Percentiles rank a stretch among this genome's conserved stretches.
Evolutionary conservation across 1,140 invertebrate species (phyloP).

Genomic region (Halotydeus destructor): DNA sequence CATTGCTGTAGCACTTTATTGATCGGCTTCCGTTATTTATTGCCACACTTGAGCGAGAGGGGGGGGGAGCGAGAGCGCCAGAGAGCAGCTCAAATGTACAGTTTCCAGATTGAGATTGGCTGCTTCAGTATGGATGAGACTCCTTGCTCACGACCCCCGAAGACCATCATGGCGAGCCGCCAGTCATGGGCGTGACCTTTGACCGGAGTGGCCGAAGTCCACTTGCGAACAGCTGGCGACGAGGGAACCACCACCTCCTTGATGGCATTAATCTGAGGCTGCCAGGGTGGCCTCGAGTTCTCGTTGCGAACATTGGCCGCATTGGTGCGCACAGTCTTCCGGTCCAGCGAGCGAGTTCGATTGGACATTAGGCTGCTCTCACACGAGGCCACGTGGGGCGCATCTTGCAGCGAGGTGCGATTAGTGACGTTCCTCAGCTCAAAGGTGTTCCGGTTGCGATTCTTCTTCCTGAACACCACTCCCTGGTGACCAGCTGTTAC

Average conservation of each 20-base stretch:
- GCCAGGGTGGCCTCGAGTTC: neutral
- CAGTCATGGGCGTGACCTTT: conserved; percentile 15
- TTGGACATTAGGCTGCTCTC: conserved; percentile 9
- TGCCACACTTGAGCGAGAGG: no score
- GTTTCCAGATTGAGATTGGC: conserved; percentile 20
- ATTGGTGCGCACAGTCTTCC: neutral
- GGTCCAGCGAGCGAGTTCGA: neutral
- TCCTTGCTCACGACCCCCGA: conserved; percentile 18
- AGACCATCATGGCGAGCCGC: conserved; percentile 20
- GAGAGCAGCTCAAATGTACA: conserved; percentile 19
- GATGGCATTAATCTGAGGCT: conserved; percentile 9
- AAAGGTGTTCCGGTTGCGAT: no score
- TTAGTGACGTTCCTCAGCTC: no score
- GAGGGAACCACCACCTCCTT: conserved; percentile 11
- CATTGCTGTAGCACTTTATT: no score
- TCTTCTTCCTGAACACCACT: no score
- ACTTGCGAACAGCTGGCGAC: conserved; percentile 5
- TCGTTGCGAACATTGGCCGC: neutral
- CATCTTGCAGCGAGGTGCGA: no score
- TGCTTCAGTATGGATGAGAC: conserved; percentile 16
- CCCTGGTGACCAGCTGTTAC: no score
- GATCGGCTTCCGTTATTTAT: no score
- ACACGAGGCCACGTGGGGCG: no score
- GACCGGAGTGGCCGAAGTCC: neutral
- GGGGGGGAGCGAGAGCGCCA: no score